Evolutionary conservation across 2,797 vertebrate species (phyloP).

Genomic region (Anableps anableps): DNA sequence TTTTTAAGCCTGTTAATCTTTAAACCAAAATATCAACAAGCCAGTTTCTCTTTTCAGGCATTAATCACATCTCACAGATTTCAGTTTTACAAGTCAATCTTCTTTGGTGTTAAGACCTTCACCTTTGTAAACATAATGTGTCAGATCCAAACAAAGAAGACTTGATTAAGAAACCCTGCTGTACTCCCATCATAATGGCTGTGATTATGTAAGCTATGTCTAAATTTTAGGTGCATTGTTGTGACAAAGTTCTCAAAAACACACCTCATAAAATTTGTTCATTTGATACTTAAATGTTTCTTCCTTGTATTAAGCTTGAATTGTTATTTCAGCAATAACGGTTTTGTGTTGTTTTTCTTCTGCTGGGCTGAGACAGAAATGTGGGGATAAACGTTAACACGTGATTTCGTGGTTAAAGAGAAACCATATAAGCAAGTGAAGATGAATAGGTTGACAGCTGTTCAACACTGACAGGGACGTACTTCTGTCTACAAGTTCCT

Average conservation of each 20-base stretch:
- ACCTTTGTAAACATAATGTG: constrained; percentile 41
- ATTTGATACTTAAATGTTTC: background rate
- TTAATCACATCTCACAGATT: constrained; percentile 30
- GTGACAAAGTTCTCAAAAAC: constrained; percentile 8
- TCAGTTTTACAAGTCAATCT: constrained; percentile 61
- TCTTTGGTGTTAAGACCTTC: constrained; percentile 40
- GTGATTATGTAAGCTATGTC: background rate
- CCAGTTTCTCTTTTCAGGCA: constrained; percentile 2
- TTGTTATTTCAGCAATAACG: background rate
- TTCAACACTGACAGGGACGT: constrained; percentile 4
- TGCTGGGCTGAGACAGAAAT: constrained; percentile 1
- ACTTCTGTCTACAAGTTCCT: background rate
- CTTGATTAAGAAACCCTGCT: constrained; percentile 38
- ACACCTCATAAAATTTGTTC: background rate
- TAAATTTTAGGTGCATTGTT: background rate
- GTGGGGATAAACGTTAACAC: constrained; percentile 7
- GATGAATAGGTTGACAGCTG: constrained; percentile 16
- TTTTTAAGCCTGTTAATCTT: background rate
- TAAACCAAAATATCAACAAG: background rate
- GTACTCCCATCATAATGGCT: constrained; percentile 25
- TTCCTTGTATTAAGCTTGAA: background rate
- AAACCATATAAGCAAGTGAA: constrained; percentile 66
- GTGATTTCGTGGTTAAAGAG: constrained; percentile 65
- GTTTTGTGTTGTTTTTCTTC: background rate
- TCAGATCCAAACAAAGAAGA: constrained; percentile 3